Conservation (phyloP, 2,113 vertebrate genomes). For the Meles meles region DNA sequence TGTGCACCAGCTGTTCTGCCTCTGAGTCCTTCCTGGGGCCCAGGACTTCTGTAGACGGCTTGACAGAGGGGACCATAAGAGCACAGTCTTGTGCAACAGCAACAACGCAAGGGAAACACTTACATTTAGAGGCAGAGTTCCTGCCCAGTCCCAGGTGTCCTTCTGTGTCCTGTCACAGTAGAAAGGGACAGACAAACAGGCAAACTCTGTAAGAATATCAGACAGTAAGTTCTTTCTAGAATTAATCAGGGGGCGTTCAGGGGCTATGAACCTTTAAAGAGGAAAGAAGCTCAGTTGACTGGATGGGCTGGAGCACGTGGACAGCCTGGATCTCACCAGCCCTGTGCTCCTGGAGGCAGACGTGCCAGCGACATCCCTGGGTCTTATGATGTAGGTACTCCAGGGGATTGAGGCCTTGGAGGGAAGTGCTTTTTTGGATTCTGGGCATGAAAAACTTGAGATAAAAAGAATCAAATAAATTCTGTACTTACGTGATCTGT, state of each 20-base stretch:
- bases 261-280: background rate
- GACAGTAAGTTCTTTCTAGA: background rate
- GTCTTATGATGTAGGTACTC: background rate
- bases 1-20: background rate
- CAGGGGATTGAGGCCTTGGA: background rate
- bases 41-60: background rate
- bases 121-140: background rate
- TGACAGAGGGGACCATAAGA: background rate
- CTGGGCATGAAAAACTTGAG: background rate
- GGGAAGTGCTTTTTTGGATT: background rate
- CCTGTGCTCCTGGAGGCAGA: background rate
- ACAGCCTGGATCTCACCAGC: background rate
- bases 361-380: background rate
- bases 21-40: background rate
- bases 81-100: background rate
- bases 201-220: background rate
- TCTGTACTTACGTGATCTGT: background rate
- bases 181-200: background rate
- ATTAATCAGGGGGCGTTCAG: background rate
- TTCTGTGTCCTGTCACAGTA: background rate
- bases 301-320: background rate
- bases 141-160: background rate
- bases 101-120: background rate
- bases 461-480: background rate
- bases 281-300: background rate